These are phyloP conservation scores for Brenthis daphne DNA, from an alignment of 2,888 invertebrate species.

Conservation along the genomic window DNA sequence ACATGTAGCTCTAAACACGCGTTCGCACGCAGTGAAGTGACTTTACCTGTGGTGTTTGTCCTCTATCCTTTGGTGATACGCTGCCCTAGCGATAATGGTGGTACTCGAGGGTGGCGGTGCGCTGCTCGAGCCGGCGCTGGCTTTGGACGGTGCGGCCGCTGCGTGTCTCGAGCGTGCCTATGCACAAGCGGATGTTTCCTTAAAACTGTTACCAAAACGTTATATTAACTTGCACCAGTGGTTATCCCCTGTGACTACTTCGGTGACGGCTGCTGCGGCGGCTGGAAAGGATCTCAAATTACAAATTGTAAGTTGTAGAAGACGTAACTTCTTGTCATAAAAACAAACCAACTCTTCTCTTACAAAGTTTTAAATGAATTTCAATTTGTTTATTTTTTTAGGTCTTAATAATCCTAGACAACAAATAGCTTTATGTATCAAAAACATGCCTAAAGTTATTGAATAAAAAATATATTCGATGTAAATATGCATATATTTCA, in stretches of 20 bases:
- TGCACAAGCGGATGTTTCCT: constrained; percentile 90
- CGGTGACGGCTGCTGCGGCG: constrained; percentile 76
- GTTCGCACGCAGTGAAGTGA: constrained; percentile 59
- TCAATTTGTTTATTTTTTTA: no score
- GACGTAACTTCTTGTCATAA: background rate
- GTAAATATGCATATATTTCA: no score
- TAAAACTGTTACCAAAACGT: constrained; percentile 95
- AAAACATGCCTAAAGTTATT: no score
- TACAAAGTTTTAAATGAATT: no score
- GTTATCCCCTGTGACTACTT: constrained; percentile 89
- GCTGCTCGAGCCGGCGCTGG: constrained; percentile 84
- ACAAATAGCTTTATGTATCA: no score
- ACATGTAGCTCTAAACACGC: constrained; percentile 67
- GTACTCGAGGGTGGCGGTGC: constrained; percentile 79
- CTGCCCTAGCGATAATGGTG: constrained; percentile 61
- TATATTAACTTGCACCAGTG: constrained; percentile 95
- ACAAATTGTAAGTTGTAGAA: constrained; percentile 84
- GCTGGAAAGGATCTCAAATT: constrained; percentile 89
- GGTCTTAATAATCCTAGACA: no score
- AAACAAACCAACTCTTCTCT: background rate
- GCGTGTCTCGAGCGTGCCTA: constrained; percentile 89
- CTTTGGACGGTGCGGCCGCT: constrained; percentile 86
- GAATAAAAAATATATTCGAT: no score
- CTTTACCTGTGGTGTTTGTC: constrained; percentile 54
- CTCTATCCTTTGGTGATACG: constrained; percentile 44